A percentile compares a stretch with the other conserved stretches of the same genome.
These are phyloP conservation scores for Cheilosia grossa DNA, from an alignment of 2,888 invertebrate species.

Conservation along the genomic window DNA sequence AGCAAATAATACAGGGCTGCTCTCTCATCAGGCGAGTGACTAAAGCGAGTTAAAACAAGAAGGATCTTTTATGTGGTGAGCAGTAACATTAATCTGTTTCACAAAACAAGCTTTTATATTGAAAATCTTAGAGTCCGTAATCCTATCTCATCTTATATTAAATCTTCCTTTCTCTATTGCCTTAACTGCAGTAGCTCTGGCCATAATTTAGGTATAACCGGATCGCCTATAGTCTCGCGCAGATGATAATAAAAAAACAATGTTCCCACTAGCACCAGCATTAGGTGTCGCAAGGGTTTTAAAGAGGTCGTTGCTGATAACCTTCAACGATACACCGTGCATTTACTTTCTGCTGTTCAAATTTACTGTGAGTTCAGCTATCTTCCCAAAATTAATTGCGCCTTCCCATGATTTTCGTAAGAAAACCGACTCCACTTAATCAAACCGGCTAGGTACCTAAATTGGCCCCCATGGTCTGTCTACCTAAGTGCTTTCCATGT, in stretches of 20 bases:
- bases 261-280: background rate
- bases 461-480: too few relatives aligned
- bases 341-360: background rate
- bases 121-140: too few relatives aligned
- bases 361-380: conserved; percentile 21
- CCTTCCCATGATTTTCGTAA: conserved; percentile 5
- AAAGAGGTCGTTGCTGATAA: conserved; percentile 35
- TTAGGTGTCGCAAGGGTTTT: conserved; percentile 3
- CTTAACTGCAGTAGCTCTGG: too few relatives aligned
- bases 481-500: background rate
- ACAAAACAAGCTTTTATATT: too few relatives aligned
- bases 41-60: too few relatives aligned
- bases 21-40: too few relatives aligned
- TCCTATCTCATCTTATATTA: too few relatives aligned
- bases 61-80: too few relatives aligned
- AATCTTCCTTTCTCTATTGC: too few relatives aligned
- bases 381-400: conserved; percentile 10
- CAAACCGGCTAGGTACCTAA: background rate
- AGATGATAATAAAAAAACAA: background rate
- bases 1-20: too few relatives aligned
- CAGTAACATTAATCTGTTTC: too few relatives aligned
- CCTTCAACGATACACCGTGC: conserved; percentile 6
- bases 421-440: conserved; percentile 12
- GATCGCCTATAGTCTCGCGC: background rate
- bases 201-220: background rate